Evolutionary conservation across 2,888 invertebrate genomes (phyloP).

Genomic region (Griposia aprilina): DNA sequence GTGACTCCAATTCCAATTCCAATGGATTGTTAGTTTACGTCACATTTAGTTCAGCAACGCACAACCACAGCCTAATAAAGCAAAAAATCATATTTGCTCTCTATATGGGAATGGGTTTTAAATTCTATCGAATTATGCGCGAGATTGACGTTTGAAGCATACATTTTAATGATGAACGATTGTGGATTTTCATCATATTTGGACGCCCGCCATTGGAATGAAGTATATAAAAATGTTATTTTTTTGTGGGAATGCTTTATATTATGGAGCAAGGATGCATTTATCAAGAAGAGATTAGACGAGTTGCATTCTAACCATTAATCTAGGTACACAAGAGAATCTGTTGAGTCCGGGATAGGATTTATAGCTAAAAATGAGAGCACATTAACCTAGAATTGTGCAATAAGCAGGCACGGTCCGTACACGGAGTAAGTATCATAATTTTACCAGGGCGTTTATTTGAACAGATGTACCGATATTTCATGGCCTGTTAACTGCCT

Average conservation of each 20-base stretch:
- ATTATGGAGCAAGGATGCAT: conserved; percentile 11
- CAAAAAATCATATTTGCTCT: conserved; percentile 62
- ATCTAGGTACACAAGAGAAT: background rate
- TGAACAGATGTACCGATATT: conserved; percentile 78
- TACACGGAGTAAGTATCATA: conserved; percentile 69
- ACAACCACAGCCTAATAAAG: conserved; percentile 65
- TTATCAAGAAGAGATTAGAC: conserved; percentile 17
- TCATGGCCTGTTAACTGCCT: conserved; percentile 71
- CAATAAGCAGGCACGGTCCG: conserved; percentile 50
- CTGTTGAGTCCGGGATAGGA: conserved; percentile 19
- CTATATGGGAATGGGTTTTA: conserved; percentile 47
- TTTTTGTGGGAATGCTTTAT: background rate
- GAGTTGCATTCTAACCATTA: background rate
- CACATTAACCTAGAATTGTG: conserved; percentile 59
- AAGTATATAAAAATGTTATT: background rate
- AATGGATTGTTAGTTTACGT: conserved; percentile 58
- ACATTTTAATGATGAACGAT: conserved; percentile 31
- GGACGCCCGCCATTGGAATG: background rate
- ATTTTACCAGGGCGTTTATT: conserved; percentile 76
- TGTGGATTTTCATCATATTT: conserved; percentile 8
- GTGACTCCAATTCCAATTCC: conserved; percentile 49
- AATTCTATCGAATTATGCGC: conserved; percentile 52
- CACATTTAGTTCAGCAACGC: conserved; percentile 59
- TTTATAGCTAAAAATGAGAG: conserved; percentile 48
- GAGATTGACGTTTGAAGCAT: conserved; percentile 29